Percentiles rank a stretch among this genome's conserved stretches.
Evolutionary conservation across 2,797 vertebrate species (phyloP).

Genomic region (Potorous gilbertii): DNA sequence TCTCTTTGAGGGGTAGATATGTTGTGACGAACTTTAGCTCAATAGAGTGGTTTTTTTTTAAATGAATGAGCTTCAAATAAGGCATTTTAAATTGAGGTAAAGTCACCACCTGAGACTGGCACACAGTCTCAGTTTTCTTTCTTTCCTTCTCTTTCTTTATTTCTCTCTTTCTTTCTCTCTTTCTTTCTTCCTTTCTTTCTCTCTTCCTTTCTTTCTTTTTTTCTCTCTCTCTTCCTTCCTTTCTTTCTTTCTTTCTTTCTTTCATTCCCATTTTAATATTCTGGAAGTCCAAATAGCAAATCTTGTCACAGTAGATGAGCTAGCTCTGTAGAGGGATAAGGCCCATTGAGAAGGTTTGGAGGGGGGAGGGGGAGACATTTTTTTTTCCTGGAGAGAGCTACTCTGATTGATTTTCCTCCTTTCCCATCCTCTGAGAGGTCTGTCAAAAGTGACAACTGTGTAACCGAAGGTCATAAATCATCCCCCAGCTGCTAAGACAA

Average conservation of each 20-base stretch:
- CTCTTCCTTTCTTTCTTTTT: too few species aligned
- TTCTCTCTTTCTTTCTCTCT: too few species aligned
- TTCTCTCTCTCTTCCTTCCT: too few species aligned
- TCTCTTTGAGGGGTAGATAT: neutral
- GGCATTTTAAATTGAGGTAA: slow-evolving; percentile 26
- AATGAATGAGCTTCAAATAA: neutral
- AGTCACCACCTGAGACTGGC: slow-evolving; percentile 1
- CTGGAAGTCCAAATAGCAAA: slow-evolving; percentile 45
- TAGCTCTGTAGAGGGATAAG: slow-evolving; percentile 49
- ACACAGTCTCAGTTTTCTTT: too few species aligned
- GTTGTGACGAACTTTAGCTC: neutral
- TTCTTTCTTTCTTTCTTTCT: too few species aligned
- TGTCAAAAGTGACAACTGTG: slow-evolving; percentile 11
- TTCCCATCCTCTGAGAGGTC: rapidly evolving
- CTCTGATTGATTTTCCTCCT: neutral
- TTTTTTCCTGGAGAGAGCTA: neutral
- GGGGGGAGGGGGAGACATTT: neutral
- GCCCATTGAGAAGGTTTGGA: neutral
- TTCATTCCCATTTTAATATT: slow-evolving; percentile 42
- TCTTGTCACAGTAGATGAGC: slow-evolving; percentile 19
- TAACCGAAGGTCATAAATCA: slow-evolving; percentile 21
- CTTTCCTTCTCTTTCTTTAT: neutral
- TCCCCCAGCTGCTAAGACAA: slow-evolving; percentile 30
- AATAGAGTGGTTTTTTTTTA: neutral
- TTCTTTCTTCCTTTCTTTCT: too few species aligned